Conservation (phyloP, 2,888 invertebrate species). For the Steromphala cineraria region DNA sequence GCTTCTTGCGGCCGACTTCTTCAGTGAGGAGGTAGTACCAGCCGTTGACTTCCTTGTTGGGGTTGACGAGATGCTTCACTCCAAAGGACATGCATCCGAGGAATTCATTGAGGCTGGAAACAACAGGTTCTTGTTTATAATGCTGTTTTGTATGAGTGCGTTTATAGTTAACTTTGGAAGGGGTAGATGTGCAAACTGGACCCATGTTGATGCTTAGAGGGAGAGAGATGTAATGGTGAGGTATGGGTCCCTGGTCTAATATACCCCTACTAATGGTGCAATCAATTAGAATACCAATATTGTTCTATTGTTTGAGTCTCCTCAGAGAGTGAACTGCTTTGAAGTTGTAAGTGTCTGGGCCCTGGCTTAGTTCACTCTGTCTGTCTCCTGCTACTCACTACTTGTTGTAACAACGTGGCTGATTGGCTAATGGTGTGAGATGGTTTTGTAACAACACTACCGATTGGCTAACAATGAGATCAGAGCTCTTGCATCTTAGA, state of each 20-base stretch:
- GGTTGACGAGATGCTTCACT: slow-evolving; percentile 83
- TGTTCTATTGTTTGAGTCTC: background rate
- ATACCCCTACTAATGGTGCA: background rate
- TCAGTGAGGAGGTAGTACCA: slow-evolving; percentile 85
- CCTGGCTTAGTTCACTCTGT: too few species aligned
- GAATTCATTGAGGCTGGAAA: slow-evolving; percentile 89
- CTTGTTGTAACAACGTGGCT: too few species aligned
- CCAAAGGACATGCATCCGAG: slow-evolving; percentile 95
- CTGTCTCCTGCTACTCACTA: too few species aligned
- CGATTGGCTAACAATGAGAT: slow-evolving; percentile 9
- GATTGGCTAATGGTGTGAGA: too few species aligned
- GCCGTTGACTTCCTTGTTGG: slow-evolving; percentile 82
- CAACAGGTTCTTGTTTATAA: background rate
- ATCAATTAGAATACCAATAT: slow-evolving; percentile 12
- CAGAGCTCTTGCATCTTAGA: background rate
- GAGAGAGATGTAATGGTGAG: background rate
- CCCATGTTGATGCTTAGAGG: background rate
- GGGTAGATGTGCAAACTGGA: background rate
- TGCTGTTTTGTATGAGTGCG: background rate
- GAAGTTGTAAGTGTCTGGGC: too few species aligned
- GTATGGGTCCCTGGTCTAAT: background rate
- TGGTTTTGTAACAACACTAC: background rate
- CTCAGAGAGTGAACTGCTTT: too few species aligned
- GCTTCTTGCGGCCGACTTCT: slow-evolving; percentile 79
- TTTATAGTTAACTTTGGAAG: background rate